A percentile compares a stretch with the other conserved stretches of the same genome.
Evolutionary conservation across 1,140 invertebrate species (phyloP).

Genomic region (Diabrotica undecimpunctata): DNA sequence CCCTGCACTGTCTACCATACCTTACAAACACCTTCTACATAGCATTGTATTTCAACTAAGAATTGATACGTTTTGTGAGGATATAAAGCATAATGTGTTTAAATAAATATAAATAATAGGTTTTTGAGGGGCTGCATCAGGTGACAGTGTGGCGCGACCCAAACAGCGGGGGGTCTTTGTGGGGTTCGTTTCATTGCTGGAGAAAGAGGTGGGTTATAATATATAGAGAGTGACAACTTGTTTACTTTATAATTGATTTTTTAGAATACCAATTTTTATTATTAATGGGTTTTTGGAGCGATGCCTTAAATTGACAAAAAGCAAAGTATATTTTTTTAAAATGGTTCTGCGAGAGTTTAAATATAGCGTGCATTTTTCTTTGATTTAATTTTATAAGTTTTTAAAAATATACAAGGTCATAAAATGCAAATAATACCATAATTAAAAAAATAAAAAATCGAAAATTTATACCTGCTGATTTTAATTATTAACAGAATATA

Average conservation of each 20-base stretch:
- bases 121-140: slow-evolving; percentile 29
- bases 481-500: no score
- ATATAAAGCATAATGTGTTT: slow-evolving; percentile 33
- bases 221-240: background rate
- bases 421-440: no score
- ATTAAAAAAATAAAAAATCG: no score
- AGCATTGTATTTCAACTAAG: background rate
- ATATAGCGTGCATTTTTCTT: no score
- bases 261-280: background rate
- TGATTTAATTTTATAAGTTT: no score
- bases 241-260: slow-evolving; percentile 1
- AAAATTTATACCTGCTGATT: no score
- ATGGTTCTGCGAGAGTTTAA: no score
- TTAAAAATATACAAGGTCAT: no score
- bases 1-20: background rate
- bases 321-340: no score
- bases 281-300: no score
- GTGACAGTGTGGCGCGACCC: slow-evolving; percentile 30
- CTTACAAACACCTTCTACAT: background rate
- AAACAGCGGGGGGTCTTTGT: slow-evolving; percentile 26
- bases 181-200: slow-evolving; percentile 3
- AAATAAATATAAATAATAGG: slow-evolving; percentile 39
- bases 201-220: background rate
- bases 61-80: slow-evolving; percentile 15
- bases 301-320: no score